These are phyloP conservation scores for Patella caerulea DNA, from an alignment of 2,888 invertebrate species.

Conservation along the genomic window DNA sequence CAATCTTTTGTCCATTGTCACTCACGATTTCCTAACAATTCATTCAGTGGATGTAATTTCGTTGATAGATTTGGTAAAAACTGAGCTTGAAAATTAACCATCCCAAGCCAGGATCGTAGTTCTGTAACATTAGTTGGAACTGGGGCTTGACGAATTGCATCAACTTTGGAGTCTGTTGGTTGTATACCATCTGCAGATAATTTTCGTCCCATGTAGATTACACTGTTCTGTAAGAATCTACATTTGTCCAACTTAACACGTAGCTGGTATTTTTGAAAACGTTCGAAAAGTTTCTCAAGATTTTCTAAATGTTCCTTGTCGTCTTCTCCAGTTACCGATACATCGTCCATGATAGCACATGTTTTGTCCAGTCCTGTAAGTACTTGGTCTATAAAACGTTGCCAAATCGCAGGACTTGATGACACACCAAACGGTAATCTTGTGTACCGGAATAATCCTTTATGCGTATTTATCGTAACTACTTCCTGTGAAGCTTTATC, in stretches of 20 bases:
- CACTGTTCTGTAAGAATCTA: slow-evolving; percentile 18
- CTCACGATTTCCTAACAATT: slow-evolving; percentile 16
- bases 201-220: slow-evolving; percentile 20
- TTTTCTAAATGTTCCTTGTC: slow-evolving; percentile 23
- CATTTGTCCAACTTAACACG: slow-evolving; percentile 18
- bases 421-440: slow-evolving; percentile 49
- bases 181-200: slow-evolving; percentile 24
- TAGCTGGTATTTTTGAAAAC: slow-evolving; percentile 17
- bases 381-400: slow-evolving; percentile 53
- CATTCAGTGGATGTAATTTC: slow-evolving; percentile 22
- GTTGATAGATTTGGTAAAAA: slow-evolving; percentile 30
- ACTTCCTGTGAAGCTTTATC: not conserved
- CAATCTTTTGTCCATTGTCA: slow-evolving; percentile 18
- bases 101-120: slow-evolving; percentile 29
- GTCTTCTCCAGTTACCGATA: slow-evolving; percentile 28
- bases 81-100: slow-evolving; percentile 31
- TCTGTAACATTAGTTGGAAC: slow-evolving; percentile 24
- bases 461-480: not conserved
- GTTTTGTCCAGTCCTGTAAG: slow-evolving; percentile 40
- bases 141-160: slow-evolving; percentile 28
- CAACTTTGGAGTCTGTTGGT: slow-evolving; percentile 25
- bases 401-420: slow-evolving; percentile 49
- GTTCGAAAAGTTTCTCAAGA: slow-evolving; percentile 15
- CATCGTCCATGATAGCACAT: slow-evolving; percentile 38
- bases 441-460: slow-evolving; percentile 23